Evolutionary conservation across 2,113 vertebrate species (phyloP), one percentile per base, ranked within the genome.

Genomic region (Alethe diademata): DNA sequence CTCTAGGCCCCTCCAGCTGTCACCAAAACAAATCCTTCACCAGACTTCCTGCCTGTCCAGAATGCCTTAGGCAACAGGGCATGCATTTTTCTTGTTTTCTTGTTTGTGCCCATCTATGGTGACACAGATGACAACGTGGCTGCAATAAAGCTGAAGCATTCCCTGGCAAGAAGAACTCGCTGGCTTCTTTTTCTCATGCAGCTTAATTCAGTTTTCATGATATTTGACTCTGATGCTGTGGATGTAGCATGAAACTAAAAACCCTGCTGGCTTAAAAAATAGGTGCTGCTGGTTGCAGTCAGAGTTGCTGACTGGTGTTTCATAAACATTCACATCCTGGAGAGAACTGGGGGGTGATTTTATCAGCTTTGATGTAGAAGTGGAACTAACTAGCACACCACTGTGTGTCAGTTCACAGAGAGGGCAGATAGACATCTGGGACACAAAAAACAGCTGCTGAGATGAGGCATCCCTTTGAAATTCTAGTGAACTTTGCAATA

Each of bases 1-100:
- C 90, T 90, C 78, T 83, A 87, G 86, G 70, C 58, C 62, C 43
- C 62, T 90, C 84, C 91, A 97, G 93, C 91, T 97, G 95, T 95
- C 94, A 93, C 74, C 74, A 83, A 91, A 95, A 93, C 80, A 93
- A 78, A 95, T 86, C 73, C 47, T 73, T 47, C 57, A 70, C 74
- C 19, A 72, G 78, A 42, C 20, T 53, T 92, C 71, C 81, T 3
- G 4, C 51, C 78, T 83, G 74, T 73, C 62, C 71, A 90, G 47
- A 70, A 65, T 28, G 83, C 67, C 62, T 58, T 66, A 70, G 74
- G 84, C 2, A 8, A 40, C 2, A 73, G 42, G 23, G 29, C 36
- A 58, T 66, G 25, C 15, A 40, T 87, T 89, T 94, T 76, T 95
- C 81, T 93, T 62, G 40, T 89, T 95, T 76, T 95, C 78, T 93